Evolutionary conservation across 1,140 invertebrate species (phyloP).

Genomic region (Geopemphigus sp.): DNA sequence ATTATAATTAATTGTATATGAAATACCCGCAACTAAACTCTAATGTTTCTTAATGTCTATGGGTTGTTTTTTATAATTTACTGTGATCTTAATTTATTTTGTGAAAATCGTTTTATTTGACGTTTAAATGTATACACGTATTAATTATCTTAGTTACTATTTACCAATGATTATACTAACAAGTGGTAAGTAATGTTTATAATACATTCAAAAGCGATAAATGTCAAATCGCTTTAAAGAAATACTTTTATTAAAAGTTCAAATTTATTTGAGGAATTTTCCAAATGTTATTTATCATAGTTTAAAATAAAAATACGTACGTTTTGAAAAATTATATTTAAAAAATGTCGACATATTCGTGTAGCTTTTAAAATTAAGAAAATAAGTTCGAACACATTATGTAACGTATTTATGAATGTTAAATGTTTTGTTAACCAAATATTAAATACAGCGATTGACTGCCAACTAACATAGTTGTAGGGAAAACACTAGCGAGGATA

Average conservation of each 20-base stretch:
- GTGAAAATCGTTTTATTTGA: not conserved
- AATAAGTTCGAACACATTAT: not conserved
- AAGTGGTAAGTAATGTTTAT: not conserved
- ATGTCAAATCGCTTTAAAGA: not conserved
- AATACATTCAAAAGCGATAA: not conserved
- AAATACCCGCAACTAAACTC: not conserved
- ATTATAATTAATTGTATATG: not conserved
- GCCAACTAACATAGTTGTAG: too few species aligned
- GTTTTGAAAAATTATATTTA: not conserved
- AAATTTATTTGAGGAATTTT: not conserved
- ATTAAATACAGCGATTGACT: not conserved
- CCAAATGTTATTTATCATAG: too few species aligned
- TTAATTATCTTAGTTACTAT: not conserved
- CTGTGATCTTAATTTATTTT: not conserved
- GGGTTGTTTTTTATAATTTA: not conserved
- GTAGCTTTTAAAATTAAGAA: not conserved
- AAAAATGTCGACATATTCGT: not conserved
- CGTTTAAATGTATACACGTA: not conserved
- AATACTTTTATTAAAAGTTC: not conserved
- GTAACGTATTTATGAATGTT: not conserved
- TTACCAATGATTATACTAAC: not conserved
- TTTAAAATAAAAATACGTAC: too few species aligned
- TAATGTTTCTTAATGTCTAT: constrained; percentile 2
- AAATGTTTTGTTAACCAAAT: not conserved
- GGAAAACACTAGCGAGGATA: too few species aligned